Evolutionary conservation across 2,113 vertebrate species (phyloP), one percentile per base, ranked within the genome.

Genomic region (Galbula dea): DNA sequence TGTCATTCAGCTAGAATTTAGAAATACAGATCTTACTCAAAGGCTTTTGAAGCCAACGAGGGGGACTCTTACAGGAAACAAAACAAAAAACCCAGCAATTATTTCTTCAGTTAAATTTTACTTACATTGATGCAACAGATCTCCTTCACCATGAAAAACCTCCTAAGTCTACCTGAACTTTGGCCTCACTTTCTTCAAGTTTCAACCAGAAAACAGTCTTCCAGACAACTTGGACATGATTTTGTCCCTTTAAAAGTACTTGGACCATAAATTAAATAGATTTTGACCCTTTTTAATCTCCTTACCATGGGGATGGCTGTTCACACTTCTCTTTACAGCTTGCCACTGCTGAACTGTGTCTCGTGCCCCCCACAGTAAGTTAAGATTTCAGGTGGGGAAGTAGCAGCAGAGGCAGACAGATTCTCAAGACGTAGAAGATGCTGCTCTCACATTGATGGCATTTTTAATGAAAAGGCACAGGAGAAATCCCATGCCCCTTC

Each of bases 61-160:
- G 12, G 18, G 9, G 19, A 34, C 73, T 43, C 27, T 86, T 41
- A 48, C 18, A 67, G 51, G 61, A 68, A 68, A 58, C 4, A 36
- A 29, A 21, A 20, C 32, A 34, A 21, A 55, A 23, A 62, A 27
- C 15, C 10, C 10, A 79, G 24, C 75, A 89, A 66, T 69, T 46
- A 85, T 59, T 74, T 77, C 61, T 89, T 74, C 48, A 48, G 75
- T 91, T 94, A 91, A 86, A 83, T 83, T 94, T 95, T 91, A 87
- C 59, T 89, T 72, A 34, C 15, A 59, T 12, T 77, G 65, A 74
- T 0, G 15, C 68, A 91, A 67, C 24, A 63, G 26, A 74, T 74
- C n/a, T 83, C 43, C 82, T 88, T 67, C 57, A 37, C 27, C 48
- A 39, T 0, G 37, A 57, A 71, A 96, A 92, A 88, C 7, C 41